Conservation (phyloP, 2,888 invertebrate genomes). For the Drosophila austrosaltans region DNA sequence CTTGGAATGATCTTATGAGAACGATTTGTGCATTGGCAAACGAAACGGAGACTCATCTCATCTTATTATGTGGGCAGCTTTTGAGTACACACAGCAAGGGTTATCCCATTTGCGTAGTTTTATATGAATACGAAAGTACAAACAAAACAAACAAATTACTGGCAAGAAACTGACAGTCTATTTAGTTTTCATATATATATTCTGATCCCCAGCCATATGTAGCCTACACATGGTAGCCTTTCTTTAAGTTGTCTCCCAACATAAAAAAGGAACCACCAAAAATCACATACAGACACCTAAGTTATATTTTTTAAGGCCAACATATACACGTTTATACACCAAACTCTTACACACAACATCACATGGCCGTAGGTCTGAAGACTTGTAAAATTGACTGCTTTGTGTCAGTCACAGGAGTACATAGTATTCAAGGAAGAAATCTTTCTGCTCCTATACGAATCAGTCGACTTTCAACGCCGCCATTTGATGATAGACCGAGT, state of each 20-base stretch:
- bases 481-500: neutral
- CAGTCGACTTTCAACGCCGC: neutral
- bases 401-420: neutral
- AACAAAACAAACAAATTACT: neutral
- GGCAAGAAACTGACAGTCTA: neutral
- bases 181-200: neutral
- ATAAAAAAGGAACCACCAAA: neutral
- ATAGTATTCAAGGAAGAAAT: neutral
- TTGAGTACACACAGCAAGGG: neutral
- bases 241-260: neutral
- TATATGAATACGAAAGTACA: neutral
- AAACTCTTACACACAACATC: neutral
- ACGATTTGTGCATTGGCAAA: too few relatives aligned
- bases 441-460: neutral
- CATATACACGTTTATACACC: neutral
- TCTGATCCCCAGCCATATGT: too few relatives aligned
- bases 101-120: constrained; percentile 1
- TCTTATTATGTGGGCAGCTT: constrained; percentile 17
- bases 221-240: neutral
- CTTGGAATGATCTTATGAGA: too few relatives aligned
- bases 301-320: neutral
- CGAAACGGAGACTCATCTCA: constrained; percentile 16
- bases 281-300: neutral
- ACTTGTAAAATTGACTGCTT: neutral
- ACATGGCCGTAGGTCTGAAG: neutral